phyloP scores from a whole-genome alignment of 2,797 vertebrate genomes.

The Dallia pectoralis region DNA sequence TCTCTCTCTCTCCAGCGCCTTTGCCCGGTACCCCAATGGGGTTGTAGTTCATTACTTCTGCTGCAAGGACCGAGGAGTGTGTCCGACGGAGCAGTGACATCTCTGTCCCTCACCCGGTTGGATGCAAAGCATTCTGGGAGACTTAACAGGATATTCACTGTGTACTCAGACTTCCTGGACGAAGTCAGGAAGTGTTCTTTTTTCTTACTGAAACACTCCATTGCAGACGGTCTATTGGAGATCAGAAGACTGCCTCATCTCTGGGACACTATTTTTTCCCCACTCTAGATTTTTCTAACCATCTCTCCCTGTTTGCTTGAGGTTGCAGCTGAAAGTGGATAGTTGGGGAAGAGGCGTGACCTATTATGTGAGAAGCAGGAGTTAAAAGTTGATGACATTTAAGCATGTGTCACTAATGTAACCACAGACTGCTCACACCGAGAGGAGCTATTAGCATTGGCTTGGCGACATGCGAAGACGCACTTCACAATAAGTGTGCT shows the following conservation, averaged over 20 bases:
- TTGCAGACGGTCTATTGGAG: background rate
- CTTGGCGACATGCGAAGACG: conserved; percentile 1
- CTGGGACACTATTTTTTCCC: conserved; percentile 16
- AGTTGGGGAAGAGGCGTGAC: background rate
- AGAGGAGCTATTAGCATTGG: too few relatives aligned
- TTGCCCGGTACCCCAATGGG: conserved; percentile 95
- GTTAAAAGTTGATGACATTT: conserved; percentile 42
- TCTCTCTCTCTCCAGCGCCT: conserved; percentile 79
- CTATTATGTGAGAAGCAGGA: background rate
- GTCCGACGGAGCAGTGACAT: conserved; percentile 73
- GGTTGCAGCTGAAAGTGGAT: conserved; percentile 38
- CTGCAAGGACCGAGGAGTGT: conserved; percentile 87
- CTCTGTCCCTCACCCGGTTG: background rate
- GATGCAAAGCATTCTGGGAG: background rate
- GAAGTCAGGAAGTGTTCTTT: background rate
- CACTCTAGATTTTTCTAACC: conserved; percentile 4
- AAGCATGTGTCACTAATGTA: conserved; percentile 37
- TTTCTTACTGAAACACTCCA: background rate
- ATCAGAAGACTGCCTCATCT: background rate
- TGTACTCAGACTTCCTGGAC: conserved; percentile 2
- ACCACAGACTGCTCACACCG: too few relatives aligned
- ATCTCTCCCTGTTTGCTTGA: conserved; percentile 35
- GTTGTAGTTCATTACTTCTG: conserved; percentile 99
- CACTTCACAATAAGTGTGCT: conserved; percentile 8
- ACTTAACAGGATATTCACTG: background rate